Conservation (phyloP, 2,113 vertebrate species). For the Microtus montanus region DNA sequence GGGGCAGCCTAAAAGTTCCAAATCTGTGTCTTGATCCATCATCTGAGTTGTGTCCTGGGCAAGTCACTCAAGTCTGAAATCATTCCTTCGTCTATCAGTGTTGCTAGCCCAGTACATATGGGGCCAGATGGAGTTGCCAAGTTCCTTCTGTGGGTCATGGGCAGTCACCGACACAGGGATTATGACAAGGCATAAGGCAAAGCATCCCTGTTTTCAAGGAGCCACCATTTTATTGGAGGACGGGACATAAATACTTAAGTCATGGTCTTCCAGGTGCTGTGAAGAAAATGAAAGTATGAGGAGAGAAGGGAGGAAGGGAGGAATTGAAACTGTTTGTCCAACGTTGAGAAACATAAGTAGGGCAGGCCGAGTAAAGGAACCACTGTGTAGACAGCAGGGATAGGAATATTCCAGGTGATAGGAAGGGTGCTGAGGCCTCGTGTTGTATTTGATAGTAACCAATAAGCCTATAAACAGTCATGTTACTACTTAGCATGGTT, state of each 20-base stretch:
- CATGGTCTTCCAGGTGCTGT: background rate
- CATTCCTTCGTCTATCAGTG: background rate
- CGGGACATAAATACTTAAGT: background rate
- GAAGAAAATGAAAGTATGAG: background rate
- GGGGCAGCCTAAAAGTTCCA: background rate
- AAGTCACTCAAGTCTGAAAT: background rate
- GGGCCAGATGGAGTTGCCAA: background rate
- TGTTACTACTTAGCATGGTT: background rate
- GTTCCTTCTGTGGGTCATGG: background rate
- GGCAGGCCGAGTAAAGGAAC: background rate
- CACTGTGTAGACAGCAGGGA: background rate
- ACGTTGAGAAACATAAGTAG: background rate
- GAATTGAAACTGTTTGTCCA: background rate
- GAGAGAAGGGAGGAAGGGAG: background rate
- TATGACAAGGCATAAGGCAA: background rate
- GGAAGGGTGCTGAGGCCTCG: background rate
- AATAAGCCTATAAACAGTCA: background rate
- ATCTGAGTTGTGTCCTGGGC: background rate
- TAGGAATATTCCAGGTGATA: conserved; percentile 12
- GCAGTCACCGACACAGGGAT: background rate
- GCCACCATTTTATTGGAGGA: background rate
- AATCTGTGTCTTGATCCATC: background rate
- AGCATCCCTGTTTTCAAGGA: background rate
- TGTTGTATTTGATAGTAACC: background rate
- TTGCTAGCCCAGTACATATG: background rate